Percentiles rank a stretch among this genome's conserved stretches.
Evolutionary conservation across 2,113 vertebrate genomes (phyloP).

Genomic region (Periophthalmodon schlosseri): DNA sequence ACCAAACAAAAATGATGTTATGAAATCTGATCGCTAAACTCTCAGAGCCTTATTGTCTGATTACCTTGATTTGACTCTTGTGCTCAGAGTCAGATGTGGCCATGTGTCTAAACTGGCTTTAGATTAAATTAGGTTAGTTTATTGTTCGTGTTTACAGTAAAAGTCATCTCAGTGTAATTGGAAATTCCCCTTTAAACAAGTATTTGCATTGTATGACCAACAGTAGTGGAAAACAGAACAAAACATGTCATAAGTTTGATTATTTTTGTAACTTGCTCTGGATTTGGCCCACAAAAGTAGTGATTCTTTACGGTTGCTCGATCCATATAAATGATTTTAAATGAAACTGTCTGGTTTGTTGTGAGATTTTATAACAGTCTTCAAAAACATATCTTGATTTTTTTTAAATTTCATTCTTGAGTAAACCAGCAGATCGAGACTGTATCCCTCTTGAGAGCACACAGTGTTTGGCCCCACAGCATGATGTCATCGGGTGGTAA

Average conservation of each 20-base stretch:
- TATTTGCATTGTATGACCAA: neutral
- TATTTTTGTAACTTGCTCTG: neutral
- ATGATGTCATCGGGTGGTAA: no score
- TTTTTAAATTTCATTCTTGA: no score
- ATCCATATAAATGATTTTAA: no score
- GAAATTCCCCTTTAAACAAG: neutral
- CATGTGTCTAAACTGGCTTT: neutral
- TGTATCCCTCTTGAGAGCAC: no score
- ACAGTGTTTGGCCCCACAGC: no score
- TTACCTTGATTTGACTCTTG: constrained; percentile 4
- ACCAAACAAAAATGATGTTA: constrained; percentile 5
- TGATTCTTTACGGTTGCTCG: no score
- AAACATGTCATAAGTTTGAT: neutral
- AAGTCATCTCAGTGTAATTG: neutral
- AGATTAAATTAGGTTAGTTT: neutral
- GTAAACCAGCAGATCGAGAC: no score
- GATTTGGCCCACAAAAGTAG: neutral
- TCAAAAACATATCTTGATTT: no score
- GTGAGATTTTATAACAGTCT: no score
- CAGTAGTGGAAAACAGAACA: neutral
- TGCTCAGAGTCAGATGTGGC: neutral
- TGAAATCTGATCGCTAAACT: constrained; percentile 1
- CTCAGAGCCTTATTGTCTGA: neutral
- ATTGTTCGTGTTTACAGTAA: neutral
- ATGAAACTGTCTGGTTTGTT: no score